Percentiles rank a stretch among this genome's conserved stretches.
These are phyloP conservation scores for Silurus glanis DNA, from an alignment of 2,113 vertebrate species.

Conservation along the genomic window DNA sequence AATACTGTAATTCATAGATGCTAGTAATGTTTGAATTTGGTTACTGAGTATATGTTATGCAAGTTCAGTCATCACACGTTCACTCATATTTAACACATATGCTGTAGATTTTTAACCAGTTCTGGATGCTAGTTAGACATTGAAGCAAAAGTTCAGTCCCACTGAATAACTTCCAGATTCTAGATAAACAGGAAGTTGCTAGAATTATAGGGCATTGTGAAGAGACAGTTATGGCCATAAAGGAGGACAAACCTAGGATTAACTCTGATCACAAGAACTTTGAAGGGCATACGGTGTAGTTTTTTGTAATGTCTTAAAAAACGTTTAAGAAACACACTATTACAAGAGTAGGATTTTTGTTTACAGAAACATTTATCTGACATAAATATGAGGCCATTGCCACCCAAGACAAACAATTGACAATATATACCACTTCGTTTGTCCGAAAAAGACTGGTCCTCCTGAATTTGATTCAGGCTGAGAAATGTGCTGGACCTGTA, in stretches of 20 bases:
- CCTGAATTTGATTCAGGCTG: neutral
- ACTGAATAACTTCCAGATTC: slow-evolving; percentile 42
- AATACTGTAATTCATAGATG: neutral
- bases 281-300: neutral
- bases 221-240: slow-evolving; percentile 26
- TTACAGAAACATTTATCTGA: neutral
- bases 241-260: slow-evolving; percentile 29
- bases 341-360: neutral
- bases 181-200: slow-evolving; percentile 53
- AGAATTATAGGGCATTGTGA: slow-evolving; percentile 37
- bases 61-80: neutral
- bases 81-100: neutral
- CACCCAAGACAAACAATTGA: neutral
- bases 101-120: neutral
- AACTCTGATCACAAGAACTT: slow-evolving; percentile 15
- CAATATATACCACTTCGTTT: neutral
- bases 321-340: neutral
- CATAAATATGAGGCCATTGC: neutral
- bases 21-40: neutral
- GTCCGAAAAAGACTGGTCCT: neutral
- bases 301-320: neutral
- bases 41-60: neutral
- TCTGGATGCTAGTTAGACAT: neutral
- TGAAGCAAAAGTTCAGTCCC: slow-evolving; percentile 17
- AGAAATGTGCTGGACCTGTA: neutral